These are phyloP conservation scores for Ornithorhynchus anatinus DNA, from an alignment of 2,113 vertebrate genomes.

Conservation along the genomic window DNA sequence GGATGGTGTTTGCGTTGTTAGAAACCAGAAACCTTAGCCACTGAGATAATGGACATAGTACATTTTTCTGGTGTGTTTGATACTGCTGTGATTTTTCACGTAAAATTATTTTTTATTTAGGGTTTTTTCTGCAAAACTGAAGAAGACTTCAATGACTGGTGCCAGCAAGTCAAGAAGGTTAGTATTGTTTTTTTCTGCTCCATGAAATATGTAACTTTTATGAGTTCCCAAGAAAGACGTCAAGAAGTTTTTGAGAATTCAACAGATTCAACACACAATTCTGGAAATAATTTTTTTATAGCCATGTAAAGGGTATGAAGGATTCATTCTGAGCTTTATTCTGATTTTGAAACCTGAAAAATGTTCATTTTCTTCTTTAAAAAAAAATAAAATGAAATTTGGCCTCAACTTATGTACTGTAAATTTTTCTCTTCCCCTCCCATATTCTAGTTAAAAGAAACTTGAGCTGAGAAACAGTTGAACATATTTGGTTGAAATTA, in stretches of 20 bases:
- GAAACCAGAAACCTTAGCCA: too few species aligned
- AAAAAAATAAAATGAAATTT: too few species aligned
- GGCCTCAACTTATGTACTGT: too few species aligned
- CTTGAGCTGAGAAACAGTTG: too few species aligned
- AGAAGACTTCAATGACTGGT: constrained; percentile 94
- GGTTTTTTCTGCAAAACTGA: constrained; percentile 96
- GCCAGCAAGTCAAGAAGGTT: constrained; percentile 91
- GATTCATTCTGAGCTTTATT: neutral
- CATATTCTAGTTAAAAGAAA: too few species aligned
- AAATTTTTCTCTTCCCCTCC: too few species aligned
- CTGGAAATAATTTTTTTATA: neutral
- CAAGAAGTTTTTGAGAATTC: too few species aligned
- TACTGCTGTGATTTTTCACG: rapidly evolving
- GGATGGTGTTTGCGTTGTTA: too few species aligned
- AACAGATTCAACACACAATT: neutral
- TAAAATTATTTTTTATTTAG: constrained; percentile 47
- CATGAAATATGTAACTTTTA: too few species aligned
- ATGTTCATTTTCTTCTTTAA: too few species aligned
- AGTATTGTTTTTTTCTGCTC: constrained; percentile 20
- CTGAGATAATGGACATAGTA: too few species aligned
- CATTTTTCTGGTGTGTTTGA: neutral
- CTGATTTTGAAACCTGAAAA: neutral
- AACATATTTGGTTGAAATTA: too few species aligned
- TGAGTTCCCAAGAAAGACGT: neutral
- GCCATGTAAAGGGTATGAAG: neutral